Evolutionary conservation across 1,140 invertebrate genomes (phyloP).

Genomic region (Drosophila biarmipes): DNA sequence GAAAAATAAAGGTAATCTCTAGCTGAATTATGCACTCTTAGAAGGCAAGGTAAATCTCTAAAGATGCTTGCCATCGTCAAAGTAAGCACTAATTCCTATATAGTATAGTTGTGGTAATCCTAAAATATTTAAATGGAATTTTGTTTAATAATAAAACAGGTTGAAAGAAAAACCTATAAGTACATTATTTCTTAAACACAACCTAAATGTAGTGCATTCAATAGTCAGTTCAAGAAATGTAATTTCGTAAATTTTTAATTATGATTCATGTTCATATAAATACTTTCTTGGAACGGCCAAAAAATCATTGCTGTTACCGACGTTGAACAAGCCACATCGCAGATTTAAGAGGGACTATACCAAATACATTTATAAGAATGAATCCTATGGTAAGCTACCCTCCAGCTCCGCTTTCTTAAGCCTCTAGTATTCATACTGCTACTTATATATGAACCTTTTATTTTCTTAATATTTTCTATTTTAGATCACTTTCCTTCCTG

Average conservation of each 20-base stretch:
- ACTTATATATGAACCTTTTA: neutral
- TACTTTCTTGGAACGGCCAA: slow-evolving; percentile 7
- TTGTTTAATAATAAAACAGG: too few species aligned
- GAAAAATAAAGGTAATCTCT: slow-evolving; percentile 14
- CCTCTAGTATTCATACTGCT: neutral
- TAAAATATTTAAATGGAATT: too few species aligned
- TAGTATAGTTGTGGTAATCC: too few species aligned
- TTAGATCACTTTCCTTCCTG: slow-evolving; percentile 30
- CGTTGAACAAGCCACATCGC: slow-evolving; percentile 4
- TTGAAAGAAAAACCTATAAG: neutral
- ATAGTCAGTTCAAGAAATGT: neutral
- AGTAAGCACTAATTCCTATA: too few species aligned
- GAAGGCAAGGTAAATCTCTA: neutral
- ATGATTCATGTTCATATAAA: slow-evolving; percentile 38
- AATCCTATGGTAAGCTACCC: slow-evolving; percentile 17
- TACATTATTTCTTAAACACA: neutral
- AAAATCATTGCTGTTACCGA: slow-evolving; percentile 34
- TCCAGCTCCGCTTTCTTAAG: neutral
- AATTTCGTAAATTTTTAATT: neutral
- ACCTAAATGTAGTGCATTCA: slow-evolving; percentile 3
- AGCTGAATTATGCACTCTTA: neutral
- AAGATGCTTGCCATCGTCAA: neutral
- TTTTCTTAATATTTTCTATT: neutral
- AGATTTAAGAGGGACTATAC: neutral
- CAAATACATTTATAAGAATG: slow-evolving; percentile 10